These are phyloP conservation scores for Enteromius afrohamiltoni DNA, from an alignment of 2,797 vertebrate genomes.

Conservation along the genomic window DNA sequence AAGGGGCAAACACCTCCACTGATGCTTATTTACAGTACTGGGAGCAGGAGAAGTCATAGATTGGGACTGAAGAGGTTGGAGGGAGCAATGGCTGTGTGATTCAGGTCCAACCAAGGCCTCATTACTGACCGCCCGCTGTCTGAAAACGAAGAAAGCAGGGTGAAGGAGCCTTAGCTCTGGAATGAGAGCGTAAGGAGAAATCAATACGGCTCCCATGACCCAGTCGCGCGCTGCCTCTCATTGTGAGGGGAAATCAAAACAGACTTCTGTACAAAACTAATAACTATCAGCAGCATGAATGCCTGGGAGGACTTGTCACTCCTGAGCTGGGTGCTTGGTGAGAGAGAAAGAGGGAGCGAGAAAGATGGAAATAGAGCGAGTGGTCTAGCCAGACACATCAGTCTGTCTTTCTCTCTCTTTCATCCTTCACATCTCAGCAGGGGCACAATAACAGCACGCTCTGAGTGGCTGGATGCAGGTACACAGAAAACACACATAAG, in stretches of 20 bases:
- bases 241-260: conserved; percentile 65
- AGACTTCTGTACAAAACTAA: conserved; percentile 66
- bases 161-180: conserved; percentile 48
- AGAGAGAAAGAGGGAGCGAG: conserved; percentile 52
- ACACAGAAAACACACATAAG: conserved; percentile 47
- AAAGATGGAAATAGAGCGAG: conserved; percentile 58
- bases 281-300: conserved; percentile 62
- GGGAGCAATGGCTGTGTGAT: conserved; percentile 54
- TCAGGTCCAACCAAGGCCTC: conserved; percentile 55
- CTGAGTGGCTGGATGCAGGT: conserved; percentile 41
- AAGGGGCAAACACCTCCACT: conserved; percentile 42
- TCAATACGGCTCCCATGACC: conserved; percentile 75
- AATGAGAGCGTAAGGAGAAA: conserved; percentile 70
- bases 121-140: conserved; percentile 51
- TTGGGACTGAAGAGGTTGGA: conserved; percentile 38
- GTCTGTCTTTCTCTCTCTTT: conserved; percentile 29
- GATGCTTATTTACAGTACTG: conserved; percentile 48
- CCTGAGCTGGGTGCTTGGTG: conserved; percentile 33
- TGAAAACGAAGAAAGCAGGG: conserved; percentile 33
- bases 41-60: conserved; percentile 24
- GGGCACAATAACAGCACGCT: conserved; percentile 42
- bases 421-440: conserved; percentile 51
- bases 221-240: conserved; percentile 67
- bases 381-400: conserved; percentile 63
- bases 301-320: conserved; percentile 55